Conservation (phyloP, 2,797 vertebrate genomes). For the Taeniopygia guttata region DNA sequence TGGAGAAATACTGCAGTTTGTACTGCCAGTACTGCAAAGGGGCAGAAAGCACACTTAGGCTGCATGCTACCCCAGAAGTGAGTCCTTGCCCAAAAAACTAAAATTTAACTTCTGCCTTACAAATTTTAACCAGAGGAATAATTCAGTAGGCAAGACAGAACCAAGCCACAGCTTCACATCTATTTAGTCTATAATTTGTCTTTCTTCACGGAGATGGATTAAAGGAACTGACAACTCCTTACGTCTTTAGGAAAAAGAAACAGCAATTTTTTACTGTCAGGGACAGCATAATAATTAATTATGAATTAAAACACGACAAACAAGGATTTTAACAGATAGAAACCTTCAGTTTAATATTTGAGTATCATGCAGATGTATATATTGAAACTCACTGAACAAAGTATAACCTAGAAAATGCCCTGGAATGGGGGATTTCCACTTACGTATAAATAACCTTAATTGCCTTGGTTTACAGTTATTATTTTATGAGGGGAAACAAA, state of each 20-base stretch:
- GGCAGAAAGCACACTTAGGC: neutral
- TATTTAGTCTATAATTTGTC: neutral
- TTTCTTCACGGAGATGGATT: neutral
- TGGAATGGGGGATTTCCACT: neutral
- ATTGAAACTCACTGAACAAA: neutral
- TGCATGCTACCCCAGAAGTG: neutral
- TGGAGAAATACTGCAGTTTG: neutral
- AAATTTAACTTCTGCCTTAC: neutral
- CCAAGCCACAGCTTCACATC: neutral
- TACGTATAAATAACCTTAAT: neutral
- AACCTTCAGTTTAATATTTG: neutral
- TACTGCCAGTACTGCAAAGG: neutral
- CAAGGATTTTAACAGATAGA: neutral
- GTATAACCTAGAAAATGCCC: neutral
- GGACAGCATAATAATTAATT: neutral
- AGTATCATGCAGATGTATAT: neutral
- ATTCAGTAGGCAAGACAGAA: neutral
- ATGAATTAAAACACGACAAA: neutral
- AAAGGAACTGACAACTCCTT: neutral
- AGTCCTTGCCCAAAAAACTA: neutral
- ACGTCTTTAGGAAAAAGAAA: neutral
- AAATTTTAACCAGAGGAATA: neutral
- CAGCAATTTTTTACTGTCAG: neutral
- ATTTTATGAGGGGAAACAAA: neutral
- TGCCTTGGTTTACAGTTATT: neutral